Conservation (phyloP, 2,888 invertebrate genomes). For the Herminia tarsipennalis region DNA sequence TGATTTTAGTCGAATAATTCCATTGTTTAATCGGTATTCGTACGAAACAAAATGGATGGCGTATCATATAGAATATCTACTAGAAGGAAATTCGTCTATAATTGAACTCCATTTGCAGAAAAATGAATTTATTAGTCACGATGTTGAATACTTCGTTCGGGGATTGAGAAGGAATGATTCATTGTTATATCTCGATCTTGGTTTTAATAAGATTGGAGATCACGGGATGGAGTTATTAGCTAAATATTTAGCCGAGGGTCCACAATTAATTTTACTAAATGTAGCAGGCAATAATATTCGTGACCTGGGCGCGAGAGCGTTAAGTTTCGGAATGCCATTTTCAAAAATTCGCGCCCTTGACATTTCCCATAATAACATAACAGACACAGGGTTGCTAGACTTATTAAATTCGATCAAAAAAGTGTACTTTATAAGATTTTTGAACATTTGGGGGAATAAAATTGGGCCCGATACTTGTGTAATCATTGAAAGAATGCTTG, state of each 20-base stretch:
- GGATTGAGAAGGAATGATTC: slow-evolving; percentile 81
- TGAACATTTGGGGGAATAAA: slow-evolving; percentile 77
- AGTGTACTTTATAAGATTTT: slow-evolving; percentile 64
- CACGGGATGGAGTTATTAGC: slow-evolving; percentile 83
- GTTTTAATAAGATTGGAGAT: slow-evolving; percentile 86
- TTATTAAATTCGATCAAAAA: slow-evolving; percentile 86
- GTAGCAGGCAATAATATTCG: slow-evolving; percentile 85
- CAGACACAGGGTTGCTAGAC: slow-evolving; percentile 80
- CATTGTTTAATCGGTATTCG: slow-evolving; percentile 68
- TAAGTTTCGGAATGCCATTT: slow-evolving; percentile 83
- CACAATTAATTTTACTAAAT: slow-evolving; percentile 80
- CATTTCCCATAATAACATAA: slow-evolving; percentile 83
- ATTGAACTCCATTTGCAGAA: slow-evolving; percentile 86
- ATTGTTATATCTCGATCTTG: slow-evolving; percentile 85
- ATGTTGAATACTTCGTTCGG: slow-evolving; percentile 82
- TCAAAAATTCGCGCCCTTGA: slow-evolving; percentile 86
- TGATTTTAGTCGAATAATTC: slow-evolving; percentile 70
- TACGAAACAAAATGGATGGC: slow-evolving; percentile 81
- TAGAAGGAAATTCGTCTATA: slow-evolving; percentile 71
- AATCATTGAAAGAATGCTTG: slow-evolving; percentile 70
- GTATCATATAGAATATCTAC: slow-evolving; percentile 75
- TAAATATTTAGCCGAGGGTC: slow-evolving; percentile 80
- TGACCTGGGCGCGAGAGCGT: slow-evolving; percentile 83
- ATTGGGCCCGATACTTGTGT: slow-evolving; percentile 70
- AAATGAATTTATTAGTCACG: slow-evolving; percentile 85